phyloP scores from a whole-genome alignment of 2,113 vertebrate species.

The Seriola dumerili region DNA sequence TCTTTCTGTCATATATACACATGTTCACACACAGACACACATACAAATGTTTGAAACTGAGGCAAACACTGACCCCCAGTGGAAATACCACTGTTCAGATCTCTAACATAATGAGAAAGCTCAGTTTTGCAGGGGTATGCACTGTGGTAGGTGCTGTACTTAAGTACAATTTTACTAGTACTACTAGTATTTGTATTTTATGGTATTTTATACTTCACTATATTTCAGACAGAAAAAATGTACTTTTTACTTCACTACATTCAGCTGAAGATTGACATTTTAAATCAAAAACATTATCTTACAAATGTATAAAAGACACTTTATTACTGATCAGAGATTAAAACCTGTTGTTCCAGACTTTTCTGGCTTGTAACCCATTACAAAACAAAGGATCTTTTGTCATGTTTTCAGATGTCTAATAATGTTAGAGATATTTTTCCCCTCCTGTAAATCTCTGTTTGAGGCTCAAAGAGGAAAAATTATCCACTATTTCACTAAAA shows the following conservation, averaged over 20 bases:
- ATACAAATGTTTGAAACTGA: constrained; percentile 18
- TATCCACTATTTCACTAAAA: neutral
- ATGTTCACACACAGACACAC: neutral
- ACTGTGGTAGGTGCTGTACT: neutral
- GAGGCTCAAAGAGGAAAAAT: neutral
- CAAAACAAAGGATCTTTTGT: neutral
- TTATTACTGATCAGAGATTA: neutral
- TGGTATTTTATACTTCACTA: neutral
- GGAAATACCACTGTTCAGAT: constrained; percentile 40
- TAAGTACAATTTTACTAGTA: neutral
- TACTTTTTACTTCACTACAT: neutral
- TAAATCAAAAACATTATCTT: neutral
- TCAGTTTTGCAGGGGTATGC: neutral
- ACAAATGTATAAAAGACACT: neutral
- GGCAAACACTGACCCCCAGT: constrained; percentile 77
- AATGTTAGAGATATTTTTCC: neutral
- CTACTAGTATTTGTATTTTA: neutral
- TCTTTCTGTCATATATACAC: neutral
- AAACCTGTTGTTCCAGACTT: too few species aligned
- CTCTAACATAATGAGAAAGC: neutral
- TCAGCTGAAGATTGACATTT: neutral
- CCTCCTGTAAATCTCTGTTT: too few species aligned
- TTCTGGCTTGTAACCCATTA: too few species aligned
- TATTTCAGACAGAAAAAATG: neutral
- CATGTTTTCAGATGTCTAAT: neutral